Evolutionary conservation across 2,797 vertebrate species (phyloP).

Genomic region (Lithobates pipiens): DNA sequence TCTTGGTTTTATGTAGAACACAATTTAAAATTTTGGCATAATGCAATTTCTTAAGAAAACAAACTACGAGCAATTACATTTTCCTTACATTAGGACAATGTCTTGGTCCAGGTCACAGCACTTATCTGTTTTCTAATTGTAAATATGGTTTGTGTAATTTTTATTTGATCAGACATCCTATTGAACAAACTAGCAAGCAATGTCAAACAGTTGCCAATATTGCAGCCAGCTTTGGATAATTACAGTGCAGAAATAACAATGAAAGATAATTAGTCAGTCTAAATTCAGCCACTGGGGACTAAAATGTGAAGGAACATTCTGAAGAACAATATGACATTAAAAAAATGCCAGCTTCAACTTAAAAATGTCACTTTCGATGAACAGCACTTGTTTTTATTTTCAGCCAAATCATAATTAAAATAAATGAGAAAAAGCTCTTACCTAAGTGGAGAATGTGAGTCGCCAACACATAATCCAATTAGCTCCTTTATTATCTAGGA

Average conservation of each 20-base stretch:
- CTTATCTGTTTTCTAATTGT: neutral
- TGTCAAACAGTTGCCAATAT: slow-evolving; percentile 20
- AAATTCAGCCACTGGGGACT: slow-evolving; percentile 23
- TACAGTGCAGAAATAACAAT: slow-evolving; percentile 29
- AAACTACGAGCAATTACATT: neutral
- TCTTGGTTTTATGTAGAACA: no score
- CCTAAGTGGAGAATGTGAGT: neutral
- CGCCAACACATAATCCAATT: no score
- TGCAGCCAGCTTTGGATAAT: slow-evolving; percentile 13
- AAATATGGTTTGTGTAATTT: slow-evolving; percentile 4
- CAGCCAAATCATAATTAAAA: no score
- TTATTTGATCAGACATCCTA: slow-evolving; percentile 20
- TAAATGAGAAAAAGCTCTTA: neutral
- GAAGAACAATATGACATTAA: slow-evolving; percentile 19
- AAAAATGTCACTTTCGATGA: neutral
- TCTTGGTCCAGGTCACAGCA: neutral
- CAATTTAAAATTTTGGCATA: neutral
- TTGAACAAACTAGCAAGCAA: slow-evolving; percentile 18
- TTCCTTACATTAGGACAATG: neutral
- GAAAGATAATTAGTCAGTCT: slow-evolving; percentile 32
- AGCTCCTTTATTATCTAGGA: no score
- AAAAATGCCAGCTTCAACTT: slow-evolving; percentile 16
- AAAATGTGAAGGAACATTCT: slow-evolving; percentile 6
- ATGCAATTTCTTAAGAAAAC: neutral
- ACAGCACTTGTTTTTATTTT: neutral